These are phyloP conservation scores for Eupristina koningsbergeri DNA, from an alignment of 1,140 invertebrate genomes.

Conservation along the genomic window DNA sequence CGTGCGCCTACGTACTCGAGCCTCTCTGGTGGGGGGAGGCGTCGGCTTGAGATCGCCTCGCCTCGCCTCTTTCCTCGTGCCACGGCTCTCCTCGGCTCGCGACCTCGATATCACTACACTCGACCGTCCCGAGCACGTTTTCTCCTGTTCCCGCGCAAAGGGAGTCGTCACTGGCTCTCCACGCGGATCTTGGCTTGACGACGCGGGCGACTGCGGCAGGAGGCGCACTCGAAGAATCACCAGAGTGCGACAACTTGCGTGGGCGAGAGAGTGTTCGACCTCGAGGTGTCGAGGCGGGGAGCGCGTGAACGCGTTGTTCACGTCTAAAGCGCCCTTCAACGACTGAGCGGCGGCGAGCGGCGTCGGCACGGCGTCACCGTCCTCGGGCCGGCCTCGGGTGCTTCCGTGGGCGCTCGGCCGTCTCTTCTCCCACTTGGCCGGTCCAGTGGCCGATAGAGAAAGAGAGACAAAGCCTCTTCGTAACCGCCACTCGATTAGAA, in stretches of 20 bases:
- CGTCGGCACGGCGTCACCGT: conserved; percentile 44
- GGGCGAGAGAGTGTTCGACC: neutral
- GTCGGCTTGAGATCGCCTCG: too few relatives aligned
- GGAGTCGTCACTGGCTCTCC: too few relatives aligned
- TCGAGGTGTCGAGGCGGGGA: conserved; percentile 43
- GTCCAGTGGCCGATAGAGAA: neutral
- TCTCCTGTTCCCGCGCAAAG: conserved; percentile 47
- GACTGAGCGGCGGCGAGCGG: conserved; percentile 62
- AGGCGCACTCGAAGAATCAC: neutral
- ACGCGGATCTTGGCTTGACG: too few relatives aligned
- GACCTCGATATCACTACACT: conserved; percentile 31
- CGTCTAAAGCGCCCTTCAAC: conserved; percentile 67
- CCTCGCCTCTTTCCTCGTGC: too few relatives aligned
- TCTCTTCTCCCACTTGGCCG: neutral
- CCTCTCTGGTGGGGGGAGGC: too few relatives aligned
- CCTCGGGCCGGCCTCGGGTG: conserved; percentile 21
- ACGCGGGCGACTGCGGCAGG: too few relatives aligned
- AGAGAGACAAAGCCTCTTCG: neutral
- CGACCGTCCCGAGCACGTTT: conserved; percentile 41
- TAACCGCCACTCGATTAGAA: conserved; percentile 31
- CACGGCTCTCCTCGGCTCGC: conserved; percentile 17
- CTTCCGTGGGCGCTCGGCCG: neutral
- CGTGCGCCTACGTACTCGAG: too few relatives aligned
- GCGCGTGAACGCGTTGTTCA: conserved; percentile 56
- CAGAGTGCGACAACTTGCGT: too few relatives aligned